Evolutionary conservation across 2,113 vertebrate genomes (phyloP).

Genomic region (Pyrgilauda ruficollis): DNA sequence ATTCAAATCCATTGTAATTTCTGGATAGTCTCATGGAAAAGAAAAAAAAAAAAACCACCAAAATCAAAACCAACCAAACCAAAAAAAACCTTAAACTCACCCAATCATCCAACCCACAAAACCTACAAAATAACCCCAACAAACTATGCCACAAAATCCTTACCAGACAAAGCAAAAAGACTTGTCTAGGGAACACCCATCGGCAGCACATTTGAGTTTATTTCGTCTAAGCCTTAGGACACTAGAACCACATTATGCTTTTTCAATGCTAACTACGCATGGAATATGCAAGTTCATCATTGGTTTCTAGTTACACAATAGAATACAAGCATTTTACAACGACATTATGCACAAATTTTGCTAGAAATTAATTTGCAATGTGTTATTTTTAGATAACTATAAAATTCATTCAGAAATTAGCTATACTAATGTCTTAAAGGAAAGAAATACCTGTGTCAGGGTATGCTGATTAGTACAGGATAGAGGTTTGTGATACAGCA

Average conservation of each 20-base stretch:
- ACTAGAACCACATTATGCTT: not conserved
- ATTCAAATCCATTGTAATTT: not conserved
- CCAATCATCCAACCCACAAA: not conserved
- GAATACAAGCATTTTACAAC: not conserved
- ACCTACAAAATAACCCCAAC: not conserved
- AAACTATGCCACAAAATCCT: not conserved
- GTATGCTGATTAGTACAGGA: not conserved
- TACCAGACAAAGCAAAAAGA: not conserved
- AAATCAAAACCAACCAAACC: not conserved
- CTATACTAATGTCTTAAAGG: not conserved
- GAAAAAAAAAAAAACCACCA: not conserved
- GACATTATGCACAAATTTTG: not conserved
- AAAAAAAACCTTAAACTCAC: not conserved
- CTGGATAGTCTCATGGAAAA: not conserved
- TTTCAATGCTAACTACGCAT: not conserved
- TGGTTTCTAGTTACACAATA: not conserved
- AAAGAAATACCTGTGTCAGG: not conserved
- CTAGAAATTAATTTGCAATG: not conserved
- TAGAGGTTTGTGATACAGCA: not conserved
- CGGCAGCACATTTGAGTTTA: not conserved
- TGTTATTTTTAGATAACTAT: not conserved
- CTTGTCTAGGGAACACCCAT: not conserved
- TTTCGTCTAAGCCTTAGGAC: not conserved
- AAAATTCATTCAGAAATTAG: not conserved
- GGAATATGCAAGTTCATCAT: not conserved